Evolutionary conservation across 2,888 invertebrate genomes (phyloP).

Genomic region (Chorisops tibialis): DNA sequence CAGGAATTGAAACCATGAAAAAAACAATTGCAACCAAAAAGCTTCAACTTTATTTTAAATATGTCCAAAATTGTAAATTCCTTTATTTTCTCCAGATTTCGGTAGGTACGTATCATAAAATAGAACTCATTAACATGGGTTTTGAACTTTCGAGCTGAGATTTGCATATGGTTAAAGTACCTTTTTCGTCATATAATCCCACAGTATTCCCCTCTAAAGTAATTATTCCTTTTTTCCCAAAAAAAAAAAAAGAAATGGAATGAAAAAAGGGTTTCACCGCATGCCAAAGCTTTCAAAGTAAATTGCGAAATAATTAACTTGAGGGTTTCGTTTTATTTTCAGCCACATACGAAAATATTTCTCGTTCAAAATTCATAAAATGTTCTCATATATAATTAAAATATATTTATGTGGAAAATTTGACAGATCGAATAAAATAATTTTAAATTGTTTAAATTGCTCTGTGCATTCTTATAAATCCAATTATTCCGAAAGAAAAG

Average conservation of each 20-base stretch:
- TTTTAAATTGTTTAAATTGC: too few species aligned
- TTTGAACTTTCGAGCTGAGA: constrained; percentile 29
- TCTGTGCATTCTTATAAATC: too few species aligned
- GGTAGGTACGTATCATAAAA: constrained; percentile 22
- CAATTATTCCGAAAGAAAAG: too few species aligned
- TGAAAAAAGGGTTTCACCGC: constrained; percentile 22
- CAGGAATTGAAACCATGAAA: too few species aligned
- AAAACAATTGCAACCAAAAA: too few species aligned
- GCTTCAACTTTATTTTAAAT: too few species aligned
- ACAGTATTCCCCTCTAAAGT: constrained; percentile 28
- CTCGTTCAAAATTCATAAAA: background rate
- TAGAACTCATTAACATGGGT: constrained; percentile 31
- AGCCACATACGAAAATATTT: constrained; percentile 5
- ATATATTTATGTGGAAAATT: too few species aligned
- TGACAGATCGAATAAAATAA: too few species aligned
- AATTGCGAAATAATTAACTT: constrained; percentile 32
- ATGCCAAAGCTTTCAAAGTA: constrained; percentile 30
- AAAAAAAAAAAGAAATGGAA: too few species aligned
- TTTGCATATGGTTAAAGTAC: constrained; percentile 31
- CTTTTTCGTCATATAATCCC: background rate
- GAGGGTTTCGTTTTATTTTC: constrained; percentile 30
- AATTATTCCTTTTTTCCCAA: constrained; percentile 30
- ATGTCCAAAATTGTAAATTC: too few species aligned
- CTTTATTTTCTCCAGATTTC: too few species aligned
- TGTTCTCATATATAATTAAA: too few species aligned